Base-by-base conservation (phyloP, 2,113 vertebrate genomes). In the Ctenomys sociabilis region DNA sequence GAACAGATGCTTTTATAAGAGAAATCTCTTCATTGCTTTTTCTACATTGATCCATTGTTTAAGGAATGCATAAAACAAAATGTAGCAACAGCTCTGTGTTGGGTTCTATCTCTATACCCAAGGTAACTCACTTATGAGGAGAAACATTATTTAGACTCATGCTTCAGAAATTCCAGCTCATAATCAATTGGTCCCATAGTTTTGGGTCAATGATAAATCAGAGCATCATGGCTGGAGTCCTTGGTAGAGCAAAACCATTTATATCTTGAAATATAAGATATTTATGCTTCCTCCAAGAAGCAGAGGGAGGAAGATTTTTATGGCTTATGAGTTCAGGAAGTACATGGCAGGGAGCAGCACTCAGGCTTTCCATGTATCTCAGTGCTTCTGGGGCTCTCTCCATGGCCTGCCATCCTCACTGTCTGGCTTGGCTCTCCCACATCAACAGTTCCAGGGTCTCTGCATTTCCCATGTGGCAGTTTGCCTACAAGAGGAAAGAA, bases 61-160 rank as follows among this genome's bases (percentile, higher is more conserved):
- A 93, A 73, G 90, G 66, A 43, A 35, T 4, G 13, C 40, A 72
- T 63, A 87, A 88, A 91, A 75, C 88, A 26, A 35, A 95, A 87
- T 87, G 40, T 54, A 70, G 13, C 32, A 73, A 86, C 45, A 80
- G 63, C 30, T 88, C 8, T 28, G 3, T 52, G 59, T 35, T 43
- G 61, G 40, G 22, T 77, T 40, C 72, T 37, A 12, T 37, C 11
- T 68, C 61, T 57, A 21, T 32, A 26, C 9, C n/a, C 24, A n/a
- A 78, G 45, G 0, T 26, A 86, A 43, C 40, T 52, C 17, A 17
- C 13, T 86, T 43, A 45, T 32, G 19, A 30, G 66, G 28, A 80
- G 45, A 93, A 54, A 68, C 1, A 13, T 40, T 49, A 35, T 70
- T 63, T 70, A n/a, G 32, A 37, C 14, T 81, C 30, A 37, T 24